Base-by-base conservation (phyloP, 92 coral and sea anemone species). In the Parazoanthus swiftii region DNA sequence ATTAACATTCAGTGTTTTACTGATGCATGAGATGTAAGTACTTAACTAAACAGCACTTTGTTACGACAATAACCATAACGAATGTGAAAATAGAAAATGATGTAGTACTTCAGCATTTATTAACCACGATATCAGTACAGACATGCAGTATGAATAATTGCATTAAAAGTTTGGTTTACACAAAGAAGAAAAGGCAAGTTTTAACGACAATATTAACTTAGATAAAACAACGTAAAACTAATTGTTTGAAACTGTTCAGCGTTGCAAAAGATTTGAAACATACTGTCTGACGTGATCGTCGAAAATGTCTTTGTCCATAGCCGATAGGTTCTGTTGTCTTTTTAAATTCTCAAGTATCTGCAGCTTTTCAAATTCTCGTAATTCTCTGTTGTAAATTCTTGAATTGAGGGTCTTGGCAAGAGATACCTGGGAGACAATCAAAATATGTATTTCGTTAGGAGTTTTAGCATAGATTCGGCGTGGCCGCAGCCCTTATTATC, bases 381-480 rank as follows among this genome's bases (percentile, higher is more conserved):
- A 81, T 95, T 95, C 39, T 95, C 98, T 29, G 37, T 44, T n/a
- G 94, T 91, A 85, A 95, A 77, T 80, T 91, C 90, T 46, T 79
- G 80, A 10, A 37, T 25, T 13, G 95, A 86, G 8, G 94, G 94
- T 43, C 93, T 91, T 37, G 98, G 98, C 98, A 95, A 95, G 43
- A 95, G 98, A 78, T 95, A 95, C 70, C 91, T 95, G 74, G 80
- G 93, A 21, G 80, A 44, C 58, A 15, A 10, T 44, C 8, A 66
- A 82, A 68, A 20, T 26, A 4, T 74, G 46, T 74, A 74, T 6
- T 56, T 15, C 14, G 14, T 56, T 56, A 44, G 50, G 8, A 2
- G 76, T 8, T 33, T 1, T 3, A 1, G 14, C 11, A 36, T 33
- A 71, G 16, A 15, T 29, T 29, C 33, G 33, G 33, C 33, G 33